Base-by-base conservation (phyloP, 2,113 vertebrate species). In the Mesoclemmys tuberculata region DNA sequence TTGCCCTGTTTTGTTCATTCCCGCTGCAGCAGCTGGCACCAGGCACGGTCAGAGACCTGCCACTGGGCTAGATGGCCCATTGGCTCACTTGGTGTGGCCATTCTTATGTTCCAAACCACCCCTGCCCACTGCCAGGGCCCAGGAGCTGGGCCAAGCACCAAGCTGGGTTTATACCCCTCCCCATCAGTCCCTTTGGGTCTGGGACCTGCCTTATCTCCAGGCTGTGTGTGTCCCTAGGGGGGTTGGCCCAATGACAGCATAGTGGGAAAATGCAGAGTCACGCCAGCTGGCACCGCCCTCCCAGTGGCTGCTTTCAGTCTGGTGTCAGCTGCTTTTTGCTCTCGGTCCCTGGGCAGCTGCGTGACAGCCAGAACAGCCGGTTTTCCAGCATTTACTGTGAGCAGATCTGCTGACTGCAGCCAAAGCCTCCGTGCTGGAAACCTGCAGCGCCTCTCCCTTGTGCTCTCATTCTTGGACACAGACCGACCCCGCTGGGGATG, bases 251-350 rank as follows among this genome's bases (percentile, higher is more conserved):
- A 16, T 48, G 46, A 29, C 38, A 51, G 22, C 24, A 68, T 5
- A 5, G 41, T 5, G 21, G 38, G 48, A 21, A 68, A 92, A 78
- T 71, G 95, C 93, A 91, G 96, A 96, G 92, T 97, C 96, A 96
- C 86, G 51, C 1, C 80, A 10, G 58, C 58, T 12, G 5, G 12
- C 13, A 9, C 41, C 48, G 54, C 5, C 82, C 92, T 54, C 85
- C 79, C 27, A 83, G 84, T 80, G 8, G 9, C 7, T 55, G 51
- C 7, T 48, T 24, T 44, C 12, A 24, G 16, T 38, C 41, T 31
- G 6, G 6, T 31, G 27, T 44, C n/a, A 31, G 19, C 14, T 64
- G 44, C 56, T 52, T 24, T 52, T 52, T 52, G 51, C 51, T 52
- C 51, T 18, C 4, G 14, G 4, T 52, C 51, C 51, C 51, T 52